Conservation (phyloP, 2,113 vertebrate genomes). For the human region GRCh38 chr5:11780001-11780500, state of each 20-base stretch:
- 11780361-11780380: background rate
- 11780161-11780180: rapidly evolving
- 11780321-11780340: too few species aligned
- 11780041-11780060: background rate
- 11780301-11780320: background rate
- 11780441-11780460: background rate
- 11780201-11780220: rapidly evolving
- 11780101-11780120: too few species aligned
- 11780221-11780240: background rate
- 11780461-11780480: background rate
- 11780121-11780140: background rate
- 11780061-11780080: background rate
- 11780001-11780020: background rate
- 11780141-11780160: background rate
- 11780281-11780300: background rate
- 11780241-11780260: background rate
- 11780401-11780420: background rate
- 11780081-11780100: background rate
- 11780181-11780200: background rate
- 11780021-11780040: background rate
- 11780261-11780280: background rate
- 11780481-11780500: background rate
- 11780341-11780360: background rate
- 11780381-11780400: too few species aligned
- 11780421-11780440: background rate